phyloP scores from a whole-genome alignment of 2,113 vertebrate genomes.

The Hiodon tergisus region DNA sequence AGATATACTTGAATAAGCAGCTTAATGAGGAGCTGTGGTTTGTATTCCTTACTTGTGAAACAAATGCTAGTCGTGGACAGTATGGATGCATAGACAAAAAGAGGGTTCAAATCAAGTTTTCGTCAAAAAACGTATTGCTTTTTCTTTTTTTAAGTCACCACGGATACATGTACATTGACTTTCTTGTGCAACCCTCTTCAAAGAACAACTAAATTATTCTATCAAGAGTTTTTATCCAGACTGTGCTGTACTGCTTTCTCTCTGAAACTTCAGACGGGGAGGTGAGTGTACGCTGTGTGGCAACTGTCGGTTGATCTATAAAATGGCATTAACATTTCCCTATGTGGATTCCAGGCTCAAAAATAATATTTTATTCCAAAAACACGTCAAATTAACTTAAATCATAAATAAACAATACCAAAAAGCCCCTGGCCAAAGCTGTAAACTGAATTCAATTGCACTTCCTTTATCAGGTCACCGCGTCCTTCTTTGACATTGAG shows the following conservation, averaged over 20 bases:
- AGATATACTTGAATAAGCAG: conserved; percentile 42
- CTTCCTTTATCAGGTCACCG: conserved; percentile 51
- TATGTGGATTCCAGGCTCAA: conserved; percentile 69
- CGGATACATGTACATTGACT: conserved; percentile 51
- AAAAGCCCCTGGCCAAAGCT: conserved; percentile 67
- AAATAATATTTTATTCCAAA: conserved; percentile 59
- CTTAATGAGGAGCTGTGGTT: conserved; percentile 47
- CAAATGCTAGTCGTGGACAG: conserved; percentile 58
- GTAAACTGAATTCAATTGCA: conserved; percentile 64
- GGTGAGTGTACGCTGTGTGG: conserved; percentile 33
- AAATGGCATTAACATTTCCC: conserved; percentile 24
- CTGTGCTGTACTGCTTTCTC: conserved; percentile 66
- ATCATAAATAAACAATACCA: conserved; percentile 30
- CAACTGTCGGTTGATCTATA: conserved; percentile 38
- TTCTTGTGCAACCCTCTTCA: conserved; percentile 55
- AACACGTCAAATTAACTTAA: conserved; percentile 40
- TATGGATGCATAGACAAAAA: conserved; percentile 67
- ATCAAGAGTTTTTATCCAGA: conserved; percentile 51
- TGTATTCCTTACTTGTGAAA: conserved; percentile 53
- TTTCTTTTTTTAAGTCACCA: conserved; percentile 37
- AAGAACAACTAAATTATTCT: conserved; percentile 57
- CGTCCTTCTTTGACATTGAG: conserved; percentile 46
- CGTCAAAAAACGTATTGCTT: conserved; percentile 67
- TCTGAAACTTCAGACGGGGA: conserved; percentile 48
- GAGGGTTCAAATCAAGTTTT: conserved; percentile 42